phyloP scores from a whole-genome alignment of 2,113 vertebrate species.

The Hystrix cristata region DNA sequence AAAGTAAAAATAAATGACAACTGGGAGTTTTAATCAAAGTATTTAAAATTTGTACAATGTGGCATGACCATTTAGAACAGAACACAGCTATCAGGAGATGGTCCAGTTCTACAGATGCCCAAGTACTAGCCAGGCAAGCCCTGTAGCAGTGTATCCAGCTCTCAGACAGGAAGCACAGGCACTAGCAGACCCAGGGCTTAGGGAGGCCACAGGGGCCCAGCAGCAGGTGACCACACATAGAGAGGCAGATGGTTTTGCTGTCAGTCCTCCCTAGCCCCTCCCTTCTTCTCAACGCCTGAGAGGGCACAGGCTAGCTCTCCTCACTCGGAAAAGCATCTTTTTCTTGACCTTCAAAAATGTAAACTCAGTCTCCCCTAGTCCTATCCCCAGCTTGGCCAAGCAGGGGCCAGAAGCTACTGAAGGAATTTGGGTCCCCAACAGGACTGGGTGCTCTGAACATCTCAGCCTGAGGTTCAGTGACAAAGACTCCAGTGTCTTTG shows the following conservation, averaged over 20 bases:
- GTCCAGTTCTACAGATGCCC: not conserved
- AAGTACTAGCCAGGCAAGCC: not conserved
- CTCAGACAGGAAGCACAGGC: not conserved
- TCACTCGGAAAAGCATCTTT: not conserved
- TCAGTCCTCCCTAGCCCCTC: not conserved
- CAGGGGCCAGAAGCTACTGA: not conserved
- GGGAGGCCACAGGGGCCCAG: not conserved
- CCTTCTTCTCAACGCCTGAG: not conserved
- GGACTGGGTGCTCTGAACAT: not conserved
- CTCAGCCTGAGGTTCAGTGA: not conserved
- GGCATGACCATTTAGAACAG: not conserved
- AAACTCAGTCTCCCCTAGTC: not conserved
- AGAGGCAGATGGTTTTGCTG: not conserved
- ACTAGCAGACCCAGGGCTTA: not conserved
- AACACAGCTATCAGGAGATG: not conserved
- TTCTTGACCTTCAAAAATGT: not conserved
- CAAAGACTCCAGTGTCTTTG: no score
- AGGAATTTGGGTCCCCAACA: not conserved
- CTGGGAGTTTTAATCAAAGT: not conserved
- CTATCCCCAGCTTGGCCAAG: not conserved
- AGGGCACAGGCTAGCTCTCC: not conserved
- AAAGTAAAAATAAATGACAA: not conserved
- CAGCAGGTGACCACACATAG: not conserved
- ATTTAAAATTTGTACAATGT: not conserved
- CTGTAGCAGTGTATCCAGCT: not conserved